Evolutionary conservation across 2,888 invertebrate genomes (phyloP).

Genomic region (Synanthedon vespiformis): DNA sequence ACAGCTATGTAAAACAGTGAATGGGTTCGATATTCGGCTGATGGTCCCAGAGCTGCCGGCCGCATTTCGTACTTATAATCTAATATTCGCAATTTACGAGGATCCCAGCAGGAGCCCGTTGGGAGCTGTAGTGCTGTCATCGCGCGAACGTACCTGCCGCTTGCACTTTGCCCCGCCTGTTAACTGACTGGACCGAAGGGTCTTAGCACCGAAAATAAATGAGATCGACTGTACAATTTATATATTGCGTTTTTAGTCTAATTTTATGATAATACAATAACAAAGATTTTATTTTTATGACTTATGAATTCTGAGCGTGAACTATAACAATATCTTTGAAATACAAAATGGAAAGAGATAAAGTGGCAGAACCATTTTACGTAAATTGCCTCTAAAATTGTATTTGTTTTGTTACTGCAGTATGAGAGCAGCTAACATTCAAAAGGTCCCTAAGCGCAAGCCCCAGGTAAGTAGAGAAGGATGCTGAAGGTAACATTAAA

Average conservation of each 20-base stretch:
- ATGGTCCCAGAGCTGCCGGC: conserved; percentile 39
- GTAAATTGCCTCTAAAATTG: conserved; percentile 3
- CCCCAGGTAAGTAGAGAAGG: conserved; percentile 9
- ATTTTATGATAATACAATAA: too few species aligned
- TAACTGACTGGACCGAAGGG: conserved; percentile 39
- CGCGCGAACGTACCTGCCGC: conserved; percentile 52
- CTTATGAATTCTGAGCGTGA: too few species aligned
- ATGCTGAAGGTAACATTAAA: conserved; percentile 8
- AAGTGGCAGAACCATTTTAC: not conserved
- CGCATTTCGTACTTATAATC: conserved; percentile 67
- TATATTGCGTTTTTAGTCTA: too few species aligned
- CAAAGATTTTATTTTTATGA: too few species aligned
- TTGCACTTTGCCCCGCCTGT: conserved; percentile 45
- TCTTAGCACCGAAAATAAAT: not conserved
- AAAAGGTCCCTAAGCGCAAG: conserved; percentile 9
- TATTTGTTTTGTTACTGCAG: conserved; percentile 2
- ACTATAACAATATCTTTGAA: too few species aligned
- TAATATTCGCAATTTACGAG: conserved; percentile 70
- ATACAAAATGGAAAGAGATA: too few species aligned
- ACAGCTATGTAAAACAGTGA: conserved; percentile 49
- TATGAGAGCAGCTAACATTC: conserved; percentile 5
- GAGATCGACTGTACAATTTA: too few species aligned
- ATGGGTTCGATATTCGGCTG: conserved; percentile 58
- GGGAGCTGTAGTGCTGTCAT: conserved; percentile 64
- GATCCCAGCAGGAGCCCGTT: conserved; percentile 53